Base-by-base conservation (phyloP, 2,113 vertebrate genomes). In the Corvus hawaiiensis region DNA sequence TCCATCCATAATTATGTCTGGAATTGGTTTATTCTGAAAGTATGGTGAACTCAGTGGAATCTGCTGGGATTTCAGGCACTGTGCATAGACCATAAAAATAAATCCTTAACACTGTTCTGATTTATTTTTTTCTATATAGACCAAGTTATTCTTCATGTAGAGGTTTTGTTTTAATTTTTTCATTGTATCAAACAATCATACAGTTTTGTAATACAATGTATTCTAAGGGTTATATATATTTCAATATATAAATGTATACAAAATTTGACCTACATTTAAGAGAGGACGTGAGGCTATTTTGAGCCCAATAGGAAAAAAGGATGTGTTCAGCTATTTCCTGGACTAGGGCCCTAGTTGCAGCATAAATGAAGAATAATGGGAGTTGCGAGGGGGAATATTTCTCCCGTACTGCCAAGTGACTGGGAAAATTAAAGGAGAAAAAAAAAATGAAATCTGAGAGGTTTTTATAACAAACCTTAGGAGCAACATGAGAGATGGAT, bases 241-340 rank as follows among this genome's bases (percentile, higher is more conserved):
- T 72, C n/a, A 59, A 1, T 52, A 44, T 68, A 49, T 35, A 58
- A 87, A 80, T 32, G 32, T 51, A 63, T 73, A 81, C 33, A 87
- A 93, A 85, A 73, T 51, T 30, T 91, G 58, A 89, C 55, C 67
- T 93, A 85, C 33, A 76, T 94, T 91, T 30, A 66, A 43, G 33
- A 55, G 13, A 89, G 54, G 27, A 75, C 1, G 4, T 58, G 35
- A 62, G 74, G 78, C 35, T 87, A 79, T 68, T 91, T 95, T 75
- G 54, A 94, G 76, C 8, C 51, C 28, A 79, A 54, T 27, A 69
- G 12, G 26, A 79, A 44, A 87, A 86, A 87, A 73, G 9, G 16
- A 86, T 83, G 35, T 72, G 64, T 89, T 94, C 87, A 94, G 81
- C 85, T 92, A 2, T 91, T 93, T 96, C 59, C 72, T 90, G 54